Conservation (phyloP, 2,888 invertebrate genomes). For the Conops quadrifasciatus region DNA sequence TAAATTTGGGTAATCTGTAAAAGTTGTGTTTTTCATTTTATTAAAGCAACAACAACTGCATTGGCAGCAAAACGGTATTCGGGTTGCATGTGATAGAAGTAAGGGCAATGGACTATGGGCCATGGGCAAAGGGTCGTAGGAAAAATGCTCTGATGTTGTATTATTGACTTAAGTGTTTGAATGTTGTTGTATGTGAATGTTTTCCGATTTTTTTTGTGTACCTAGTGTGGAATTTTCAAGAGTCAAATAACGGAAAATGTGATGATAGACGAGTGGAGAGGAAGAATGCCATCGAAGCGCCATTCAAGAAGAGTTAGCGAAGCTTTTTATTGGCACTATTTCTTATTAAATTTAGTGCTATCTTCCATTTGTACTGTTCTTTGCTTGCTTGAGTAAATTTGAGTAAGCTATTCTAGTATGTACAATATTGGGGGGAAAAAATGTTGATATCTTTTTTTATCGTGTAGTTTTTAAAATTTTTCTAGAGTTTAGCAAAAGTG, state of each 20-base stretch:
- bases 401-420: too few relatives aligned
- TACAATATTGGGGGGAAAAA: too few relatives aligned
- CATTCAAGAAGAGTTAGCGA: not conserved
- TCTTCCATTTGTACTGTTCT: too few relatives aligned
- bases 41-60: conserved; percentile 16
- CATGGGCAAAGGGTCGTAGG: not conserved
- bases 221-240: not conserved
- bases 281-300: too few relatives aligned
- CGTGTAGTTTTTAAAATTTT: too few relatives aligned
- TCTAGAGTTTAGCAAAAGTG: too few relatives aligned
- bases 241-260: too few relatives aligned
- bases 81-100: conserved; percentile 6
- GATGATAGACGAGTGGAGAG: too few relatives aligned
- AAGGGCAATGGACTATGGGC: not conserved
- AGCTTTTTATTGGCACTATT: not conserved
- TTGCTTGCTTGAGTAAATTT: too few relatives aligned
- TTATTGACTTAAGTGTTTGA: not conserved
- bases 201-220: not conserved
- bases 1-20: conserved; percentile 65
- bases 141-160: not conserved
- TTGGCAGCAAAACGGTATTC: conserved; percentile 11
- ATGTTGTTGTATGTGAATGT: not conserved
- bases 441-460: too few relatives aligned
- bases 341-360: too few relatives aligned
- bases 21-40: conserved; percentile 47